Base-by-base conservation (phyloP, 2,888 invertebrate genomes). In the Heliconius erato region DNA sequence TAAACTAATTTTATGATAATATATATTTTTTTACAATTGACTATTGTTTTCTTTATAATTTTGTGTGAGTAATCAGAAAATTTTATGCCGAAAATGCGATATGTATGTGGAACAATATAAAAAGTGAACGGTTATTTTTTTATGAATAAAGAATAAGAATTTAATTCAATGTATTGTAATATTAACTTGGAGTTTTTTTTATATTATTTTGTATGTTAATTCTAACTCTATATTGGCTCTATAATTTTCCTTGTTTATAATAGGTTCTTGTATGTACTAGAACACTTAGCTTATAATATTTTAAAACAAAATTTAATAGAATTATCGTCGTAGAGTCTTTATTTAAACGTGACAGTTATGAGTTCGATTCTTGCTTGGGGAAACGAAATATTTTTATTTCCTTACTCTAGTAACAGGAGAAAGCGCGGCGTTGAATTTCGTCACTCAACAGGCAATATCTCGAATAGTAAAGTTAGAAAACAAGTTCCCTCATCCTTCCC, bases 11-110 rank as follows among this genome's bases (percentile, higher is more conserved):
- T 28, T 3, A n/a, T 16, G 11, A 44, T 16, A 6, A 14, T 28
- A 5, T 63, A 19, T 19, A 1, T 63, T 63, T 35, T 76, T 59
- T 63, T 14, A 32, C 4, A 16, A n/a, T 23, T 40, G 32, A n/a
- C 23, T 40, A 76, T 35, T 76, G 63, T 76, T 76, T 76, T 76
- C n/a, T 35, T 14, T 63, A 63, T 23, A 59, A 14, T 40, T 40
- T 26, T 19, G 76, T 63, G 12, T 35, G 32, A 9, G 26, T 76
- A 63, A 63, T 63, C 40, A 63, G 63, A 40, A 63, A 76, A 63
- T n/a, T 76, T 59, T 59, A 71, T 59, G 35, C 59, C 32, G 23
- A 63, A 63, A 35, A 59, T 35, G 59, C 35, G 59, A 76, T 59
- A 63, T 63, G 35, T 40, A 59, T 76, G n/a, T n/a, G 26, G 35